These are phyloP conservation scores for Choloepus hoffmanni DNA, from an alignment of 2,113 vertebrate species.

Conservation along the genomic window DNA sequence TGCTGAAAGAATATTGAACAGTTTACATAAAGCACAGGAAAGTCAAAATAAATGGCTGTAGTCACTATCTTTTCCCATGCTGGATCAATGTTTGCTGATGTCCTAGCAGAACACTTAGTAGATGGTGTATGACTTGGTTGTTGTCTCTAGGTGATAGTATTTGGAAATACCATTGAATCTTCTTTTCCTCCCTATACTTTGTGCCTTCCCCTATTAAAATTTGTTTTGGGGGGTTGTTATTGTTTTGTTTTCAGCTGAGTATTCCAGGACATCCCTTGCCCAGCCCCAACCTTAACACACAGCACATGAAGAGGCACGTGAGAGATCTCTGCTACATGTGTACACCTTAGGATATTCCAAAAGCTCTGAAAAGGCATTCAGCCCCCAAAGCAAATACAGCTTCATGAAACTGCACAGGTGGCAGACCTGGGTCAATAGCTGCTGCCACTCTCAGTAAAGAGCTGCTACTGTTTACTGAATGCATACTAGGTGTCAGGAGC, in stretches of 20 bases:
- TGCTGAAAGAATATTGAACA: background rate
- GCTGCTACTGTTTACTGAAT: no score
- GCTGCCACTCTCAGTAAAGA: no score
- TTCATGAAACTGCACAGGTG: background rate
- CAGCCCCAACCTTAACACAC: background rate
- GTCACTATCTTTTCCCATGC: background rate
- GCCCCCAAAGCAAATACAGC: background rate
- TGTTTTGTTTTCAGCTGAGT: background rate
- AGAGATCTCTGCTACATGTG: background rate
- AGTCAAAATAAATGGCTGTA: background rate
- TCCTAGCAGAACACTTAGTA: background rate
- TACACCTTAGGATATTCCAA: background rate
- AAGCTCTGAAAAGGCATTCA: background rate
- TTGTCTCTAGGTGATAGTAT: background rate
- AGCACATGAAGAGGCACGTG: background rate
- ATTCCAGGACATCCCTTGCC: background rate
- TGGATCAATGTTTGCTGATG: background rate
- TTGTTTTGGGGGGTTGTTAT: background rate
- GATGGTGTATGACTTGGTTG: background rate
- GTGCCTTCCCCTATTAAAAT: slow-evolving; percentile 45
- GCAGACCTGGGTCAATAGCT: background rate
- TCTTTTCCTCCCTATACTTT: background rate
- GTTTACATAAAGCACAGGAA: background rate
- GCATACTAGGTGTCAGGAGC: no score
- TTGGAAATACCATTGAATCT: background rate